Conservation (phyloP, 2,797 vertebrate species). For the Macroramphosus scolopax region DNA sequence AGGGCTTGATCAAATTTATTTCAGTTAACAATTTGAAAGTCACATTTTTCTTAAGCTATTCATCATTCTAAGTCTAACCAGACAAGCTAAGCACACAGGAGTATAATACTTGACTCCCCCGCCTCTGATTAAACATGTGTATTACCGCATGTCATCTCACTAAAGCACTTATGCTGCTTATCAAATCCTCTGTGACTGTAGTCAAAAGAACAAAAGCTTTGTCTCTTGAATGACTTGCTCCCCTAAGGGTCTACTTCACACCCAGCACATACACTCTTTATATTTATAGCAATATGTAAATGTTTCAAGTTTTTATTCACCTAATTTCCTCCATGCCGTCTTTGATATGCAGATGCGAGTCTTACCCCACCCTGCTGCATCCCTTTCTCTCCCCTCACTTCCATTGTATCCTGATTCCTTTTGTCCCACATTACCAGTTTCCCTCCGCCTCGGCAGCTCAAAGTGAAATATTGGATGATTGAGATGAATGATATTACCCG, state of each 20-base stretch:
- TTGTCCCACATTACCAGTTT: conserved; percentile 2
- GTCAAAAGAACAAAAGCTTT: conserved; percentile 49
- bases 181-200: conserved; percentile 54
- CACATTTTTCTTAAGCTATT: conserved; percentile 27
- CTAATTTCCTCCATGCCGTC: conserved; percentile 30
- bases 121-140: conserved; percentile 66
- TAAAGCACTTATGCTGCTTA: conserved; percentile 42
- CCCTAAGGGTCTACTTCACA: conserved; percentile 32
- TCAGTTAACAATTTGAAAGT: conserved; percentile 27
- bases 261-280: neutral
- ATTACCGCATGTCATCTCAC: conserved; percentile 55
- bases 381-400: conserved; percentile 20
- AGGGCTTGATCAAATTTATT: conserved; percentile 19
- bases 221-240: conserved; percentile 41
- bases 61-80: conserved; percentile 29
- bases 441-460: conserved; percentile 24
- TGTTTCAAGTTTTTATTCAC: conserved; percentile 26
- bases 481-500: conserved; percentile 40
- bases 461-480: conserved; percentile 42
- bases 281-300: conserved; percentile 41
- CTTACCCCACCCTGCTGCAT: conserved; percentile 22
- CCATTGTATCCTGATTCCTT: conserved; percentile 17
- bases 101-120: conserved; percentile 46
- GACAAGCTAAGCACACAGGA: conserved; percentile 40
- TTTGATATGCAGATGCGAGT: conserved; percentile 66